phyloP scores from a whole-genome alignment of 2,888 invertebrate species.

The Cactoblastis cactorum region DNA sequence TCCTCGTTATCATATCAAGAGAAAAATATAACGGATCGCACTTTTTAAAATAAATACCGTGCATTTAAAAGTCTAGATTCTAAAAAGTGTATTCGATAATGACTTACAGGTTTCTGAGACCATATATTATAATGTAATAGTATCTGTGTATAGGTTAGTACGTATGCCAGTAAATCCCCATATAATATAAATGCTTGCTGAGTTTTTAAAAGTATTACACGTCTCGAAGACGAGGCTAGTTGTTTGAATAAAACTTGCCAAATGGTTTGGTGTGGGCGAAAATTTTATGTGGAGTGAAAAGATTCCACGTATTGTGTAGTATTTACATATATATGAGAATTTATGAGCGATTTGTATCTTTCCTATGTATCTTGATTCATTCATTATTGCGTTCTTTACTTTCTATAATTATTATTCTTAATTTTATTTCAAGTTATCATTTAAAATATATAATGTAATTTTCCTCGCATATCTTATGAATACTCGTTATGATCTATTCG shows the following conservation, averaged over 20 bases:
- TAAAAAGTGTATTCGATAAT: conserved; percentile 32
- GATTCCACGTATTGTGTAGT: neutral
- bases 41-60: conserved; percentile 36
- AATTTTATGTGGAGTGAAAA: conserved; percentile 11
- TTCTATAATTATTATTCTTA: too few relatives aligned
- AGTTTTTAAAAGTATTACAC: conserved; percentile 40
- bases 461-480: neutral
- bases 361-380: too few relatives aligned
- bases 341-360: neutral
- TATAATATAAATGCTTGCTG: conserved; percentile 56
- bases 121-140: conserved; percentile 43
- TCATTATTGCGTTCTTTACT: too few relatives aligned
- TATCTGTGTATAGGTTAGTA: conserved; percentile 57
- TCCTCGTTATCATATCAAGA: conserved; percentile 27
- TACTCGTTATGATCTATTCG: neutral
- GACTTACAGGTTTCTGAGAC: conserved; percentile 61
- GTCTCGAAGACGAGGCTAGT: conserved; percentile 29
- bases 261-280: conserved; percentile 62
- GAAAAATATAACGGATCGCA: conserved; percentile 27
- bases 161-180: conserved; percentile 36
- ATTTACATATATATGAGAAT: conserved; percentile 12
- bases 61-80: conserved; percentile 31
- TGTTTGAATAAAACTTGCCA: conserved; percentile 52
- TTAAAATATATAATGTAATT: too few relatives aligned
- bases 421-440: too few relatives aligned